Evolutionary conservation across 1,140 invertebrate species (phyloP), one percentile per base, ranked within the genome.

Genomic region (Drosophila sp.): DNA sequence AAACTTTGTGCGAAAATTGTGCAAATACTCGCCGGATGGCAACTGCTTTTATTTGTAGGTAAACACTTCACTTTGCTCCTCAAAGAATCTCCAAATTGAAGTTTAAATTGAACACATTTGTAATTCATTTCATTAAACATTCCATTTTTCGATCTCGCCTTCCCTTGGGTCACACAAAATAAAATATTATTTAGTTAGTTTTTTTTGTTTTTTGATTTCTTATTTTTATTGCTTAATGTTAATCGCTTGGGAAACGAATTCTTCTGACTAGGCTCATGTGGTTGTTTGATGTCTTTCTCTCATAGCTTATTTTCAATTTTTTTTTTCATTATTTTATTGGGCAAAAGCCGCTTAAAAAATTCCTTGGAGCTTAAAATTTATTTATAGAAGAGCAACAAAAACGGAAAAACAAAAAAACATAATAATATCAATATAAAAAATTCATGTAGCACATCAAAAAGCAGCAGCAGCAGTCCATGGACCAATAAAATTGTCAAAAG

Each of bases 311-410:
- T 44, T 44, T 44, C 6, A 6, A 27, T 50, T 27, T 50, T 27
- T 27, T 50, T 57, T 57, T 32, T 35, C 56, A 57, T 23, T 23
- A 33, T 57, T 33, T 57, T 57, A 57, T 57, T 60, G 10, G 1
- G 4, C 10, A 29, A 32, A 33, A 60, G 17, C 11, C 23, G 23
- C 29, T 40, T 8, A 7, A 35, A 70, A 57, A 65, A 60, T 72
- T 66, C 60, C 55, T 30, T 38, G 35, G 60, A 73, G 71, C 72
- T 61, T 56, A 29, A 56, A 74, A 74, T 74, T 67, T 75, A 75
- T 74, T 74, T 75, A 75, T 75, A 67, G 55, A 73, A 61, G 40
- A 73, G 72, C n/a, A 58, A 33, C 30, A 38, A 3, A 11, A 61
- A 72, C 50, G 56, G 71, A 72, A 54, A 44, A 47, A 10, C 7